Base-by-base conservation (phyloP, 2,888 invertebrate species). In the Drosophila pseudotalamancana region DNA sequence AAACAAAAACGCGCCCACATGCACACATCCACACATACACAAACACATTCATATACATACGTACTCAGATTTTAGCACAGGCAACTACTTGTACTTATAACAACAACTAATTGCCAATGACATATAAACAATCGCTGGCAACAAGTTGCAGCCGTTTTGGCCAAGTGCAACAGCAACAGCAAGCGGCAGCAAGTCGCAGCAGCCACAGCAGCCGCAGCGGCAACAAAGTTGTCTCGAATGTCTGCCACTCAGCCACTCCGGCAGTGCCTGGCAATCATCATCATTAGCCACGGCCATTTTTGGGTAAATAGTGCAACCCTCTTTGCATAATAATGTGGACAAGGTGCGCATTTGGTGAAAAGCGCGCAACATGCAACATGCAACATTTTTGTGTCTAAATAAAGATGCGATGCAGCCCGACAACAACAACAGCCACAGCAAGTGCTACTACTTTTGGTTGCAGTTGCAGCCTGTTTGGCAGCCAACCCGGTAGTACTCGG, bases 281-380 rank as follows among this genome's bases (percentile, higher is more conserved):
- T 90, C 90, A 90, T 90, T 90, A 88, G 90, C 86, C 77, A 79
- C 79, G 78, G 78, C 90, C 90, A 90, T 90, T 87, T 90, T 90
- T 90, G 90, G 90, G 88, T 89, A 90, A 90, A 88, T 90, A 90
- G 90, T 90, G 89, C 90, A 90, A 89, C 90, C 89, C 90, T 88
- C 90, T 90, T 90, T 90, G 90, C 90, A 90, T 90, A 90, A 90
- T 90, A 90, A 90, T 90, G 90, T 89, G 89, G 89, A 78, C 81
- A 79, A 76, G 63, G 64, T 68, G 68, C 87, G 69, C 74, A 74
- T 83, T 86, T 84, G 87, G 86, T 80, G 86, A 86, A 86, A 86
- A 80, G 82, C 73, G 62, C 81, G 81, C 81, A 85, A 74, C 85
- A 86, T 82, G 78, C 78, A 82, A 72, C 82, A 84, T 79, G 82